These are phyloP conservation scores for Noctua fimbriata DNA, from an alignment of 2,888 invertebrate genomes.

Conservation along the genomic window DNA sequence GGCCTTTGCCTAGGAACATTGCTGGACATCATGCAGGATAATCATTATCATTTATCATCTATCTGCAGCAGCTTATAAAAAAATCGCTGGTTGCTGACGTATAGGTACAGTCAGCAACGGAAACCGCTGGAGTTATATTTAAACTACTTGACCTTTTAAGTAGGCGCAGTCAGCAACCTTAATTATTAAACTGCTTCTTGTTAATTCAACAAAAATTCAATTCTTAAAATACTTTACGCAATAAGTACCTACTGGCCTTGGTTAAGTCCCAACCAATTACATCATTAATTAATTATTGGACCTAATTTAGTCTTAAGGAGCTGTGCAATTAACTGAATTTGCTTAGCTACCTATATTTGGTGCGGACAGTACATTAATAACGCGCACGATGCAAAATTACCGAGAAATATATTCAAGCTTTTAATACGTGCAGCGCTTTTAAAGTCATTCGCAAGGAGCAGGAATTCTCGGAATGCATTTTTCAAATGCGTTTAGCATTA, in stretches of 20 bases:
- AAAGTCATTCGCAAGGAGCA: conserved; percentile 26
- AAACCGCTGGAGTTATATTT: neutral
- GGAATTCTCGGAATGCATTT: conserved; percentile 49
- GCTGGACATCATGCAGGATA: too few species aligned
- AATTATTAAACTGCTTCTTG: neutral
- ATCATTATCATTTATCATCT: too few species aligned
- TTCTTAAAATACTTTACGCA: neutral
- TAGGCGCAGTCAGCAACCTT: neutral
- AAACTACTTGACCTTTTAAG: neutral
- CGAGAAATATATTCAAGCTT: conserved; percentile 44
- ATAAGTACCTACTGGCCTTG: neutral
- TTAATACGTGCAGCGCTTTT: conserved; percentile 47
- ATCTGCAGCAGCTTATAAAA: neutral
- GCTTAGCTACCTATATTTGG: conserved; percentile 24
- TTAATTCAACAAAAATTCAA: neutral
- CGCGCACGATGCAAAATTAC: conserved; percentile 40
- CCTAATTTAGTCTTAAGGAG: neutral
- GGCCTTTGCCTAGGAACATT: too few species aligned
- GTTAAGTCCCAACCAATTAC: neutral
- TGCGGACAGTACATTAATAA: conserved; percentile 15
- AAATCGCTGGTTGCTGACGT: neutral
- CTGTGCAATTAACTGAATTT: conserved; percentile 5
- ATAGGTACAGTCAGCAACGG: neutral
- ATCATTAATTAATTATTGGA: neutral
- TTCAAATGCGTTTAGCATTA: conserved; percentile 20